Base-by-base conservation (phyloP, 2,888 invertebrate genomes). In the Onchidella celtica region DNA sequence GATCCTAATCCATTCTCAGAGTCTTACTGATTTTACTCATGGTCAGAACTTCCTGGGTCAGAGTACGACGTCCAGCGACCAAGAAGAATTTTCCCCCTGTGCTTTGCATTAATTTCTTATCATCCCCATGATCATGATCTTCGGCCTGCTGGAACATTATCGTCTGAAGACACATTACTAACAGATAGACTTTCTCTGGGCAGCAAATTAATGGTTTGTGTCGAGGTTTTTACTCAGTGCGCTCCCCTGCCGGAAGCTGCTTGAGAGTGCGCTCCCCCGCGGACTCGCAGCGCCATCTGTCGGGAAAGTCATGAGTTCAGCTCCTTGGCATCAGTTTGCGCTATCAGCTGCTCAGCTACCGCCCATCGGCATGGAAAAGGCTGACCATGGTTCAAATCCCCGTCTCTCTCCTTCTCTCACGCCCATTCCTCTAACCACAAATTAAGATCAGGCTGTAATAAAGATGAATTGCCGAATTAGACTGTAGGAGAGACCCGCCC, bases 381-480 rank as follows among this genome's bases (percentile, higher is more conserved):
- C 78, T 78, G 70, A 59, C 78, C 78, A 70, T 21, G 70, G 78
- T 78, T 78, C 78, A 77, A 68, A 29, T 77, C 68, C 6, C 34
- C 36, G 34, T 24, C 66, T 55, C 36, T 57, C 36, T 66, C 47
- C 57, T 40, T 68, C 73, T 70, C 65, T 57, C 69, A 61, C 76
- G 76, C 76, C 76, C 76, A 70, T 55, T 36, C 27, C 65, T 40
- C 76, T 24, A 81, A 69, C 81, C 76, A 59, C 76, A 76, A 81
- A 81, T 81, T 81, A 81, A 76, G 65, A 76, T 76, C 76, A 47
- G 76, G 36, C 81, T 63, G 76, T 81, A 76, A 81, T 81, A 76
- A 81, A 81, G 81, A 81, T 81, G 81, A 76, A 81, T 81, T 81
- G 76, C 81, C 70, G 65, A 76, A 81, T 76, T 81, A 76, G 81